phyloP scores from a whole-genome alignment of 53 echinoderm and acorn worm genomes.

The Patiria pectinifera region DNA sequence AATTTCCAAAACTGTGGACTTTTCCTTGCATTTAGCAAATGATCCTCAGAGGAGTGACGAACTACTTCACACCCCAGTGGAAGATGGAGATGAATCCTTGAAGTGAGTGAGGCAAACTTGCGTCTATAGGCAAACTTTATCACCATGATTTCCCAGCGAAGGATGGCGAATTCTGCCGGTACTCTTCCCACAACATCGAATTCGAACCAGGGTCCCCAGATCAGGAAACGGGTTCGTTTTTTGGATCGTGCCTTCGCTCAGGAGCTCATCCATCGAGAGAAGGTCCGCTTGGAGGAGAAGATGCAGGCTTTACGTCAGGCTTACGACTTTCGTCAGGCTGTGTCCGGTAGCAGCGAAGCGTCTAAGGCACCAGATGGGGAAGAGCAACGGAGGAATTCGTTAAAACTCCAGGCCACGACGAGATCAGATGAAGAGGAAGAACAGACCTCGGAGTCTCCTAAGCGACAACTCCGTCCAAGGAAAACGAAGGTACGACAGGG shows the following conservation, averaged over 20 bases:
- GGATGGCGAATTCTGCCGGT: constrained; percentile 28
- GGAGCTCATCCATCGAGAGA: constrained; percentile 69
- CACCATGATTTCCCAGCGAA: constrained; percentile 33
- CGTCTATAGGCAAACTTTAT: background rate
- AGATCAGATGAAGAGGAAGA: background rate
- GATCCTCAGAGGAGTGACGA: background rate
- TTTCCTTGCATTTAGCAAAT: too few relatives aligned
- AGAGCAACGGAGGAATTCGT: background rate
- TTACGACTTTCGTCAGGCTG: constrained; percentile 59
- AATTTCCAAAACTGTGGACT: too few relatives aligned
- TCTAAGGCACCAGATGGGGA: background rate
- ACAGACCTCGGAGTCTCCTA: background rate
- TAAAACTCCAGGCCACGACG: background rate
- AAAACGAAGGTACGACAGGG: background rate
- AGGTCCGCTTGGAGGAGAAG: constrained; percentile 61
- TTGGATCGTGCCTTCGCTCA: constrained; percentile 70
- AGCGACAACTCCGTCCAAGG: background rate
- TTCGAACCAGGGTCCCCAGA: constrained; percentile 21
- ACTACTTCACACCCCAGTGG: background rate
- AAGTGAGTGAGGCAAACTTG: background rate
- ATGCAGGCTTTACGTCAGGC: constrained; percentile 57
- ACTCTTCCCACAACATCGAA: constrained; percentile 7
- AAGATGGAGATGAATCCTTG: background rate
- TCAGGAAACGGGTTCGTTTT: constrained; percentile 74
- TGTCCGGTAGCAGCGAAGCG: background rate